A percentile compares a stretch with the other conserved stretches of the same genome.
These are phyloP conservation scores for Radopholus similis DNA, from an alignment of 1,140 invertebrate genomes.

Conservation along the genomic window DNA sequence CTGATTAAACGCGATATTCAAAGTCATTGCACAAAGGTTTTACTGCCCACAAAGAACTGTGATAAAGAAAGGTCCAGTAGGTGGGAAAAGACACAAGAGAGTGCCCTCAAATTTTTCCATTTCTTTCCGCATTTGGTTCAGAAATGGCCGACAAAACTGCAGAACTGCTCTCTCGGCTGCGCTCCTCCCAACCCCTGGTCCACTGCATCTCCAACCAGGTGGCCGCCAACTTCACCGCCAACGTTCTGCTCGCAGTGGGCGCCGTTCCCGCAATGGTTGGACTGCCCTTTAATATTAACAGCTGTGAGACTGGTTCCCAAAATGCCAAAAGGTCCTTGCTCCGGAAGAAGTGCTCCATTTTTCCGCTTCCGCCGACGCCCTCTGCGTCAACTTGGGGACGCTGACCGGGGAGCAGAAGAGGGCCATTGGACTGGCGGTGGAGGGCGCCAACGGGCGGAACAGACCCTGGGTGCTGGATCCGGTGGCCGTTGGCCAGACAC, in stretches of 20 bases:
- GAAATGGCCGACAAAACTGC: no score
- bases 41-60: no score
- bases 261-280: background rate
- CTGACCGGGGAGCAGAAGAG: background rate
- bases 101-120: no score
- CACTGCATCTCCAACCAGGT: background rate
- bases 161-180: background rate
- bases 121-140: no score
- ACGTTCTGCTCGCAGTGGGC: background rate
- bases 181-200: background rate
- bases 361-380: background rate
- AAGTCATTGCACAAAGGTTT: no score
- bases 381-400: background rate
- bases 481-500: background rate
- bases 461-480: background rate
- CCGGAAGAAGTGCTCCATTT: background rate
- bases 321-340: background rate
- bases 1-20: no score
- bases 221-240: background rate
- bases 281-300: background rate
- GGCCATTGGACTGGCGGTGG: background rate
- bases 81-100: no score
- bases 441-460: background rate
- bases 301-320: no score
- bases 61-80: no score